A percentile compares a stretch with the other conserved stretches of the same genome.
These are phyloP conservation scores for Drosophila mayaguana DNA, from an alignment of 2,888 invertebrate species.

Conservation along the genomic window DNA sequence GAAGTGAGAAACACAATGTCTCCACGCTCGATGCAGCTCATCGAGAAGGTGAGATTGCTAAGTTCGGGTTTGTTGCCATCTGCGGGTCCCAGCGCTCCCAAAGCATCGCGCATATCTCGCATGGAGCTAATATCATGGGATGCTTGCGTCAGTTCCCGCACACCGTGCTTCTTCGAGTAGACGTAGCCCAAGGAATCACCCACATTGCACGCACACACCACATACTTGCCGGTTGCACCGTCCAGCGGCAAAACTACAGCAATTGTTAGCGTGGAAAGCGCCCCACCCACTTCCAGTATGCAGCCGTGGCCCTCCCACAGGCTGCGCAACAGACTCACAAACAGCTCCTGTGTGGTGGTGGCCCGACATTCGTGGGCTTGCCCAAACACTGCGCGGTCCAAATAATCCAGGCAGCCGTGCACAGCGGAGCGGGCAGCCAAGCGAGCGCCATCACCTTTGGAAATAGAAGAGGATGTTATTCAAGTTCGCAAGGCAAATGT, in stretches of 20 bases:
- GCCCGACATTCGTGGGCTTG: constrained; percentile 84
- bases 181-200: constrained; percentile 96
- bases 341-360: constrained; percentile 89
- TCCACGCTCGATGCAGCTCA: constrained; percentile 91
- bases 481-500: no score
- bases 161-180: constrained; percentile 90
- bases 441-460: constrained; percentile 90
- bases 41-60: constrained; percentile 93
- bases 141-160: constrained; percentile 93
- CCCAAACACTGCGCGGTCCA: constrained; percentile 90
- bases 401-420: constrained; percentile 93
- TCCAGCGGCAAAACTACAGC: constrained; percentile 89
- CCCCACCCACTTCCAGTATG: constrained; percentile 92
- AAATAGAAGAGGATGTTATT: not conserved
- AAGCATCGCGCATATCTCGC: constrained; percentile 94
- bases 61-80: constrained; percentile 94
- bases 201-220: constrained; percentile 94
- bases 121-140: constrained; percentile 92
- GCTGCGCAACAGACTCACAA: constrained; percentile 90
- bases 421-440: constrained; percentile 94
- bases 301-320: constrained; percentile 94
- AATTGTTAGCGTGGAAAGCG: constrained; percentile 93
- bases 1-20: constrained; percentile 95
- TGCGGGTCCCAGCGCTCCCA: constrained; percentile 95
- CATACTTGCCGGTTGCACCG: constrained; percentile 86